These are phyloP conservation scores for Pocillopora grandis DNA, from an alignment of 92 coral and sea anemone genomes.

Conservation along the genomic window DNA sequence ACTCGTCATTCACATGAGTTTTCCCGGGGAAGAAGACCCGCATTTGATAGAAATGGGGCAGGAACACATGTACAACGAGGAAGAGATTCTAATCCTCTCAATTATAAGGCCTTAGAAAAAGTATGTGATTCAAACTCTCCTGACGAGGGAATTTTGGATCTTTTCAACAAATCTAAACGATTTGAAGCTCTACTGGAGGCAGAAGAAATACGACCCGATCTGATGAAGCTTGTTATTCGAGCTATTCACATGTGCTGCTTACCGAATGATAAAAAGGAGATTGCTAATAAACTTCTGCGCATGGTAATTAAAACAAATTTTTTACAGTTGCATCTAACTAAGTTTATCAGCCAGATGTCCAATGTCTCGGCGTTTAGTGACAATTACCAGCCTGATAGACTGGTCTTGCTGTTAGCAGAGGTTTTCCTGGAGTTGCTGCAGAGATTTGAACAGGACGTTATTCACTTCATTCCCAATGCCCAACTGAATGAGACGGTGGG, in stretches of 20 bases:
- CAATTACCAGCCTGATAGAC: not conserved
- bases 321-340: slow-evolving; percentile 2
- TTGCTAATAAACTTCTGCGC: slow-evolving; percentile 2
- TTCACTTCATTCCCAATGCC: slow-evolving; percentile 47
- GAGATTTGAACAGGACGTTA: slow-evolving; percentile 28
- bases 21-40: too few species aligned
- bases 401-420: slow-evolving; percentile 19
- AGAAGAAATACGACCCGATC: slow-evolving; percentile 30
- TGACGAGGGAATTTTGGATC: slow-evolving; percentile 39
- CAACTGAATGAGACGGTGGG: slow-evolving; percentile 56
- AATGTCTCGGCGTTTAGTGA: not conserved
- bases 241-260: slow-evolving; percentile 13
- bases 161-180: slow-evolving; percentile 18
- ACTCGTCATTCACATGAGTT: too few species aligned
- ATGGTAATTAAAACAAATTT: not conserved
- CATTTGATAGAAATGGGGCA: too few species aligned
- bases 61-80: too few species aligned
- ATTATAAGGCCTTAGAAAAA: slow-evolving; percentile 36
- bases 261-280: not conserved
- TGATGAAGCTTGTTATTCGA: slow-evolving; percentile 40
- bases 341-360: slow-evolving; percentile 12
- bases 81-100: not conserved
- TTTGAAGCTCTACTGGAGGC: slow-evolving; percentile 41
- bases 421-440: slow-evolving; percentile 12
- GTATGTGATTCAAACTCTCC: slow-evolving; percentile 29